A percentile compares a stretch with the other conserved stretches of the same genome.
Evolutionary conservation across 2,888 invertebrate species (phyloP).

Genomic region (Eupithecia centaureata): DNA sequence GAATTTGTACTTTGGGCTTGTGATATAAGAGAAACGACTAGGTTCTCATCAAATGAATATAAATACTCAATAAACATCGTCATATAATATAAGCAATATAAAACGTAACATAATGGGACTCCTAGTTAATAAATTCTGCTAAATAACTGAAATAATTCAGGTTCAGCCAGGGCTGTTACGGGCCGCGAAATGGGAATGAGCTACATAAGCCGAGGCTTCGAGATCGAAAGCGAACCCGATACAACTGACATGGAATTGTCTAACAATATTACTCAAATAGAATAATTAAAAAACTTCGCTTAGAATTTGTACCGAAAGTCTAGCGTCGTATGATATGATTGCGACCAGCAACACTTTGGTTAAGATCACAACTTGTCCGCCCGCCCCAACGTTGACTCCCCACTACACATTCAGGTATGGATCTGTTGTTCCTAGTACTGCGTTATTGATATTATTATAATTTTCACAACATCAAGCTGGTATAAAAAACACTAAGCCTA

Average conservation of each 20-base stretch:
- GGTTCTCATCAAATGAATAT: conserved; percentile 84
- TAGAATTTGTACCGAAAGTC: conserved; percentile 80
- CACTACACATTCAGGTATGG: conserved; percentile 79
- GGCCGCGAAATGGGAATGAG: conserved; percentile 46
- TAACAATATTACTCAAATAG: conserved; percentile 80
- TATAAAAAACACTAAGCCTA: conserved; percentile 85
- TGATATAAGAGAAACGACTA: conserved; percentile 85
- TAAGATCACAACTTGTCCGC: conserved; percentile 70
- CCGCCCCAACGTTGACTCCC: conserved; percentile 58
- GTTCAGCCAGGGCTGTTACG: conserved; percentile 54
- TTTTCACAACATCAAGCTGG: conserved; percentile 85
- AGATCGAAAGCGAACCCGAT: conserved; percentile 55
- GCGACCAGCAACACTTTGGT: conserved; percentile 82
- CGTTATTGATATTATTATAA: conserved; percentile 78
- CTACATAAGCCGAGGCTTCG: conserved; percentile 60
- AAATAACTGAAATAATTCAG: conserved; percentile 82
- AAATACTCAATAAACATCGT: conserved; percentile 83
- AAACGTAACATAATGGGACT: conserved; percentile 84
- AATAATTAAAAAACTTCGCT: conserved; percentile 74
- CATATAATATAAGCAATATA: conserved; percentile 84
- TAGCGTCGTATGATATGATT: conserved; percentile 82
- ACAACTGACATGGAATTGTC: conserved; percentile 73
- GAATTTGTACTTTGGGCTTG: conserved; percentile 85
- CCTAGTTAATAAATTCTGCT: conserved; percentile 83
- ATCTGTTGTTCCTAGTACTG: conserved; percentile 73